phyloP scores from a whole-genome alignment of 2,888 invertebrate species.

The Mongoloraphidia duomilia region DNA sequence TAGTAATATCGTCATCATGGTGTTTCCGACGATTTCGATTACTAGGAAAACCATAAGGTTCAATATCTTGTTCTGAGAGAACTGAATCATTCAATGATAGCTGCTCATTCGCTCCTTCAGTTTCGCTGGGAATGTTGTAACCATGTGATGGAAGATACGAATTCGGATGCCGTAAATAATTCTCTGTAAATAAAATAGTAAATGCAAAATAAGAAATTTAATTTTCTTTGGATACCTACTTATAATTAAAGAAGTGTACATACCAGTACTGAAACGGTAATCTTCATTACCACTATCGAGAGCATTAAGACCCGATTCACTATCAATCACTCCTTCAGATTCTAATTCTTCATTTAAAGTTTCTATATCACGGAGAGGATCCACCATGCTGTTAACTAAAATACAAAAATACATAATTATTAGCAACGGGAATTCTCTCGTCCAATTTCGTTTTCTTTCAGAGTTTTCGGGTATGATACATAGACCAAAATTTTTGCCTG shows the following conservation, averaged over 20 bases:
- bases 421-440: too few species aligned
- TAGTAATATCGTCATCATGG: conserved; percentile 50
- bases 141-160: conserved; percentile 56
- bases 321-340: conserved; percentile 53
- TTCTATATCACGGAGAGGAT: conserved; percentile 47
- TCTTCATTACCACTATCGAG: conserved; percentile 50
- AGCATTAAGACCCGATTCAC: conserved; percentile 46
- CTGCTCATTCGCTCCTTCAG: conserved; percentile 37
- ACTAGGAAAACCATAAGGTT: conserved; percentile 35
- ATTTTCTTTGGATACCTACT: too few species aligned
- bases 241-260: conserved; percentile 9
- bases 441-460: too few species aligned
- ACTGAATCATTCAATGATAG: conserved; percentile 23
- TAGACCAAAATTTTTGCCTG: too few species aligned
- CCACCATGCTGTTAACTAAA: conserved; percentile 26
- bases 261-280: conserved; percentile 43
- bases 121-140: conserved; percentile 52
- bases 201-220: not conserved
- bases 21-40: conserved; percentile 30
- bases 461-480: too few species aligned
- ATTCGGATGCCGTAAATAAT: conserved; percentile 71
- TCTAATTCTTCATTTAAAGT: conserved; percentile 54
- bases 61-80: conserved; percentile 30
- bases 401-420: too few species aligned
- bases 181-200: conserved; percentile 28